phyloP scores from a whole-genome alignment of 64 coral and sea anemone species.

The Montipora cactus region DNA sequence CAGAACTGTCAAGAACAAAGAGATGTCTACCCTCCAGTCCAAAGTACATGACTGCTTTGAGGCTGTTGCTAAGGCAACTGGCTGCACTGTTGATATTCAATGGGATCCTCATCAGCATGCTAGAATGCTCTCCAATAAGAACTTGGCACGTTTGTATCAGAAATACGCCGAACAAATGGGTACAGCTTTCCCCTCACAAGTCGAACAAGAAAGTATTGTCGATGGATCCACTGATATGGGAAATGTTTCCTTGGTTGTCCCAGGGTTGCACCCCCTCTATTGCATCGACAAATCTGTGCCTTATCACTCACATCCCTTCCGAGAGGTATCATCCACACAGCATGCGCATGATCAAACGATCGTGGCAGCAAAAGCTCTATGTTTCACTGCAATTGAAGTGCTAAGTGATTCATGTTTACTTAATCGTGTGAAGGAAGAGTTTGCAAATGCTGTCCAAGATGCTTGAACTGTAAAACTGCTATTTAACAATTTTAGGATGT shows the following conservation, averaged over 20 bases:
- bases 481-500: no score
- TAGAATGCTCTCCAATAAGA: constrained; percentile 27
- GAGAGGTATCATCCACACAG: constrained; percentile 50
- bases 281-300: constrained; percentile 45
- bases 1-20: constrained; percentile 42
- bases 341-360: constrained; percentile 63
- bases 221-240: constrained; percentile 82
- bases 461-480: not conserved
- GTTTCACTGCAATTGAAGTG: constrained; percentile 71
- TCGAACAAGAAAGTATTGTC: constrained; percentile 47
- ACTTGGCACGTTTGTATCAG: constrained; percentile 59
- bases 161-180: constrained; percentile 73
- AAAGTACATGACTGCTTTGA: constrained; percentile 62
- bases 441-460: constrained; percentile 18
- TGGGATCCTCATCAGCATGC: constrained; percentile 44
- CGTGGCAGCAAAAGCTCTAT: constrained; percentile 55
- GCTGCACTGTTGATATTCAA: constrained; percentile 54
- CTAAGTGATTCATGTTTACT: constrained; percentile 39
- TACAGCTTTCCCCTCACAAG: constrained; percentile 19
- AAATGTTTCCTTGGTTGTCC: constrained; percentile 71
- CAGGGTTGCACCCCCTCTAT: constrained; percentile 72
- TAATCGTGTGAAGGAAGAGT: constrained; percentile 44
- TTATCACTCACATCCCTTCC: constrained; percentile 72
- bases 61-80: constrained; percentile 35
- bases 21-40: constrained; percentile 26